Base-by-base conservation (phyloP, 2,888 invertebrate genomes). In the Oligia strigilis region DNA sequence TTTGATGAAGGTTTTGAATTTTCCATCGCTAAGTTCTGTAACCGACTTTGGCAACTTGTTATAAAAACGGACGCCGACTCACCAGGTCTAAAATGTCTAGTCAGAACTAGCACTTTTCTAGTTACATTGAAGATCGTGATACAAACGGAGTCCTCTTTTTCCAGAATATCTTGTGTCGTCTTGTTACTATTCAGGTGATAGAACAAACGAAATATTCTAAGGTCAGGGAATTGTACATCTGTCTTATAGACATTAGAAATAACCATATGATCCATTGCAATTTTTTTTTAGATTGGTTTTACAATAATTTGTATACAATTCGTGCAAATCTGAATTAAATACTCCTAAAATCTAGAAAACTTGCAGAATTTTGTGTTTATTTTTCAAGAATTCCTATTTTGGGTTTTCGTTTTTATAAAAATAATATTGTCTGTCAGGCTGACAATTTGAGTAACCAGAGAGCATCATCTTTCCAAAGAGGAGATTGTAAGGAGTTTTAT, bases 11-110 rank as follows among this genome's bases (percentile, higher is more conserved):
- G n/a, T n/a, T n/a, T n/a, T n/a, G n/a, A n/a, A n/a, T n/a, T n/a
- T n/a, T n/a, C n/a, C n/a, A n/a, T n/a, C n/a, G n/a, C n/a, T n/a
- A n/a, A n/a, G n/a, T n/a, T n/a, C n/a, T n/a, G n/a, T n/a, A n/a
- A n/a, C n/a, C n/a, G n/a, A n/a, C n/a, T n/a, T n/a, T n/a, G n/a
- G n/a, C n/a, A n/a, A n/a, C n/a, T n/a, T n/a, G n/a, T n/a, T n/a
- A n/a, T n/a, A n/a, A n/a, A n/a, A n/a, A n/a, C n/a, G n/a, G n/a
- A n/a, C n/a, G n/a, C n/a, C n/a, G n/a, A n/a, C n/a, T 87, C 43
- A 98, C 98, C 98, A 90, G 99, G 99, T 83, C 99, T 98, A 92
- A 99, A 99, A 95, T 99, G 99, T 91, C 98, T 98, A 0, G 99
- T 99, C 91, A 99, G 98, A 1, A 99, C 97, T 84, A 99, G 96